Conservation (phyloP, 1,140 invertebrate genomes). For the Mercenaria mercenaria region DNA sequence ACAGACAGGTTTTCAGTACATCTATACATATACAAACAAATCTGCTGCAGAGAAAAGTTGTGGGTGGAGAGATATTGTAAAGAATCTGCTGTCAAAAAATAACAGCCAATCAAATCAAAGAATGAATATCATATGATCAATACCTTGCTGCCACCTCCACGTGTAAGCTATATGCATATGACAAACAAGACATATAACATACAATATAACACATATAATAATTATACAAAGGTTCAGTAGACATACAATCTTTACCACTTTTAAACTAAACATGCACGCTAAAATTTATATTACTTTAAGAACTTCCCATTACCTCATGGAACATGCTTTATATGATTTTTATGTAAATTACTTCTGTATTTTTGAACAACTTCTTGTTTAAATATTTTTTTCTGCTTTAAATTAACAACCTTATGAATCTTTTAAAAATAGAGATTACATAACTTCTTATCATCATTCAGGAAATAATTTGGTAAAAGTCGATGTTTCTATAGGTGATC, state of each 20-base stretch:
- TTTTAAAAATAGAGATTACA: too few species aligned
- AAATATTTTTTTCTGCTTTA: too few species aligned
- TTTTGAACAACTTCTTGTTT: too few species aligned
- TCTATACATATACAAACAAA: neutral
- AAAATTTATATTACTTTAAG: too few species aligned
- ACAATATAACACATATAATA: conserved; percentile 17
- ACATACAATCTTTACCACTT: neutral
- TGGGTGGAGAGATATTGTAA: neutral
- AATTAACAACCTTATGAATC: too few species aligned
- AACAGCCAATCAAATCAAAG: conserved; percentile 30
- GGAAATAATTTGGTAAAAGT: too few species aligned
- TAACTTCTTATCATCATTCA: too few species aligned
- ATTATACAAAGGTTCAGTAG: neutral
- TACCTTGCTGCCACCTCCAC: conserved; percentile 60
- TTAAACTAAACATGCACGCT: neutral
- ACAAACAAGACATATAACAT: conserved; percentile 57
- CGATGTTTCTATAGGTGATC: too few species aligned
- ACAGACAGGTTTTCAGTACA: neutral
- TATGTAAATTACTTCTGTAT: too few species aligned
- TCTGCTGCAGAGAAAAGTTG: neutral
- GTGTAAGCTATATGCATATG: conserved; percentile 32
- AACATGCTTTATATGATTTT: too few species aligned
- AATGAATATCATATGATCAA: conserved; percentile 50
- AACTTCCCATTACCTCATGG: too few species aligned
- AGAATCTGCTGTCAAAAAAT: neutral